Base-by-base conservation (phyloP, 2,797 vertebrate genomes). In the Thamnophis elegans region DNA sequence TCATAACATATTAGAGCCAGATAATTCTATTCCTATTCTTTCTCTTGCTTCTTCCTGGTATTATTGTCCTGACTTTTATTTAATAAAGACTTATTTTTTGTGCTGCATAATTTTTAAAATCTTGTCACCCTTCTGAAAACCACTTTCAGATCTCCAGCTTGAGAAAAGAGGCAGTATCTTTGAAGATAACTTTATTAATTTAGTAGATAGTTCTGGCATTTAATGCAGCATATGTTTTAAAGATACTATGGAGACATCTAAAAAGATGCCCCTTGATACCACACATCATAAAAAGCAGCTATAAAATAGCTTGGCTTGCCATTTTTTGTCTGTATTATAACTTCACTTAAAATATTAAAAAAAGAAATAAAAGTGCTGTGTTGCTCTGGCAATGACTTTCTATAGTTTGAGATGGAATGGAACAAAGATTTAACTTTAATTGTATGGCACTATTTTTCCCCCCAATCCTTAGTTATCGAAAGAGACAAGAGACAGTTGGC, bases 121-220 rank as follows among this genome's bases (percentile, higher is more conserved):
- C 95, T 94, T 59, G 96, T 97, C 97, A 97, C 95, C 96, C 94
- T 94, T 94, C 97, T 93, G 88, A 92, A 95, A 95, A 95, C 95
- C n/a, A 36, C 94, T 95, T 95, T 98, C 94, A 97, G 97, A 97
- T 98, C 97, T 97, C 94, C 91, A 85, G 97, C 94, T 90, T 90
- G 94, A 95, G 94, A 65, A 94, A 95, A 96, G 96, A 95, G 97
- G 92, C 96, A 95, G 96, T 93, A 88, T 92, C 97, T 98, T 97
- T 98, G 97, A 98, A 98, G 97, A 94, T 85, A 0, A 95, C 20
- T 95, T 97, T 97, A 97, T 97, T 98, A 97, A 98, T 97, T 96
- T 97, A 95, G 96, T 36, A 95, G 94, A 95, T 60, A 92, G 95
- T 91, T 96, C 94, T 96, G 90, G 93, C 95, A 94, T 97, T 97